Base-by-base conservation (phyloP, 2,113 vertebrate genomes). In the Microtus ochrogaster region DNA sequence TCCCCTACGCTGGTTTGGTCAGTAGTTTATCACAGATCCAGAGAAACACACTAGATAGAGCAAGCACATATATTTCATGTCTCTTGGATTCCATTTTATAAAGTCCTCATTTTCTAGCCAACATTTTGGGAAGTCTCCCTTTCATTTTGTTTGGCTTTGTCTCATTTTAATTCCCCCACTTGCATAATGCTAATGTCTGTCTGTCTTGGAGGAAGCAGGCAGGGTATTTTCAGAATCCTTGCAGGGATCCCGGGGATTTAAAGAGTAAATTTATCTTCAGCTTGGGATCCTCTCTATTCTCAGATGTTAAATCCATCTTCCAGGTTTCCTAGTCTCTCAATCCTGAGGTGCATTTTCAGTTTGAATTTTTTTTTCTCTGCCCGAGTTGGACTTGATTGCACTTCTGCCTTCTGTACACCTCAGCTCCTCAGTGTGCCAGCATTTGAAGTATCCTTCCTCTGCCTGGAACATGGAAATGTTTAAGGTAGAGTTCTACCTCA, bases 301-400 rank as follows among this genome's bases (percentile, higher is more conserved):
- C 44, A 78, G n/a, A 85, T 91, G 47, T 58, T 92, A 52, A 95
- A 93, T 85, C 52, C 68, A 74, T 96, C 83, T 86, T 95, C 90
- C 36, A 65, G 90, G 3, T 93, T 96, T 78, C 65, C 55, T 36
- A 85, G 72, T 94, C 92, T 94, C 49, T 97, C 89, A 94, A 95
- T 74, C 33, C 84, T 93, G 84, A 94, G 74, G 70, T 83, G 12
- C 17, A 91, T 91, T 87, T 89, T 89, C 36, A 82, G 36, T 22
- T 68, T 91, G 79, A 55, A 21, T 7, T 47, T 58, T 44, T 90
- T 76, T 83, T 47, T 19, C 24, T 47, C 26, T 90, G 28, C 78
- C 82, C 33, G 63, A 86, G 13, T 33, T 74, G 52, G 13, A 79
- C 24, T 55, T 49, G 17, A 39, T 3, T 17, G n/a, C 24, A 19